phyloP scores from a whole-genome alignment of 1,140 invertebrate species.

The Zaprionus africanus region DNA sequence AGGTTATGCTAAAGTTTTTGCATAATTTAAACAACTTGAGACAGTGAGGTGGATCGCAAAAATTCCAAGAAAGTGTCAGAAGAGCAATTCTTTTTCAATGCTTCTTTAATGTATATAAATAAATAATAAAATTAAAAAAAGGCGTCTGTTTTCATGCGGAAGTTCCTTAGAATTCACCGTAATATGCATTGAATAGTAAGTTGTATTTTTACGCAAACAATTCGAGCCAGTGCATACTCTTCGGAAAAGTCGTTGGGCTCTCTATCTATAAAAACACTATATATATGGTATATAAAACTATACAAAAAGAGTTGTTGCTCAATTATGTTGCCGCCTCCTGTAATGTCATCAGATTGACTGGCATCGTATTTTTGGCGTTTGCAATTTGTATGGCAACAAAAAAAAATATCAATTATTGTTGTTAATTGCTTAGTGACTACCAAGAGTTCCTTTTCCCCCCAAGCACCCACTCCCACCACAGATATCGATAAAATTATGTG shows the following conservation, averaged over 20 bases:
- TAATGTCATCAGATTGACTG: conserved; percentile 13
- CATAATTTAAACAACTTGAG: background rate
- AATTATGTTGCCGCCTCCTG: background rate
- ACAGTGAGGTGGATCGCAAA: background rate
- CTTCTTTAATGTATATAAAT: conserved; percentile 1
- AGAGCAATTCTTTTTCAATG: background rate
- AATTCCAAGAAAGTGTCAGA: background rate
- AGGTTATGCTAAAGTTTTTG: conserved; percentile 8
- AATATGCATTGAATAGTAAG: background rate
- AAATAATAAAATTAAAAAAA: conserved; percentile 1
- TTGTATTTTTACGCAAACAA: background rate
- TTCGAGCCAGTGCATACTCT: conserved; percentile 3
- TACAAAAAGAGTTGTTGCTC: conserved; percentile 16
- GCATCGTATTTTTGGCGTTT: conserved; percentile 18
- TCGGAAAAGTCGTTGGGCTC: conserved; percentile 29
- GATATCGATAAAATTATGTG: background rate
- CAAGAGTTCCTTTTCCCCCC: background rate
- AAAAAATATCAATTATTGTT: conserved; percentile 39
- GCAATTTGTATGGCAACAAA: conserved; percentile 34
- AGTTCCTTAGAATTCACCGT: background rate
- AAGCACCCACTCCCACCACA: background rate
- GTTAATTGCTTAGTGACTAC: conserved; percentile 18
- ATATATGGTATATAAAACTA: background rate
- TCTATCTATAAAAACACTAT: conserved; percentile 21
- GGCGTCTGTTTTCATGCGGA: background rate